Base-by-base conservation (phyloP, 2,797 vertebrate genomes). In the Botia almorhae region DNA sequence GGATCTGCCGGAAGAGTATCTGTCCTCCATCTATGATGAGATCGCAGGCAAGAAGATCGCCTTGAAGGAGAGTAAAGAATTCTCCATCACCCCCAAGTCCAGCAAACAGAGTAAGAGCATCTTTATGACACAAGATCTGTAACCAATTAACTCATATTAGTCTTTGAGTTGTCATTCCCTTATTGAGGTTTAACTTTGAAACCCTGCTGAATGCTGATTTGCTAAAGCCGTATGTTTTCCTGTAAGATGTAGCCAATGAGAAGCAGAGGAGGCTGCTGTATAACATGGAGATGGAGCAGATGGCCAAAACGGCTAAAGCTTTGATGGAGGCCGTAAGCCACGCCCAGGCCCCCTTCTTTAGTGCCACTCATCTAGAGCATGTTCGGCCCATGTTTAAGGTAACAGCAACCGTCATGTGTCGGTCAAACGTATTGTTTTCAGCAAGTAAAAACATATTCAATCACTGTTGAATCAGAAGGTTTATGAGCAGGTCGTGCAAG, bases 331-430 rank as follows among this genome's bases (percentile, higher is more conserved):
- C 97, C 0, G 97, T 99, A 70, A 98, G 97, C 90, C 97, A 99
- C 0, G 97, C 96, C 33, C 97, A 99, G 90, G 96, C 97, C 0
- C 96, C 96, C 0, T 99, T 99, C 89, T 98, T 98, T 67, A 98
- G 97, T 0, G 97, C 97, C 16, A 99, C 97, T 2, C 97, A 99
- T 87, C 91, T 98, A 91, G 96, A 99, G 60, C 97, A 99, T 0
- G 97, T 99, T 87, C 92, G 97, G 67, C 97, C 97, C 26, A 99
- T 99, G 97, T 99, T 99, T 89, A 99, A 99, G 91, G 97, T 98
- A 82, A 23, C 55, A n/a, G 6, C n/a, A 17, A 4, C 53, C 48
- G 12, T 11, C 14, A 17, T 55, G 10, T 10, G 10, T 63, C 4
- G 26, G 39, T 33, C 33, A 7, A 2, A 8, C 10, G 8, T 39